Percentiles rank a stretch among this genome's conserved stretches.
Conservation (phyloP, 1,140 invertebrate genomes). For the Lepidurus couesii region DNA sequence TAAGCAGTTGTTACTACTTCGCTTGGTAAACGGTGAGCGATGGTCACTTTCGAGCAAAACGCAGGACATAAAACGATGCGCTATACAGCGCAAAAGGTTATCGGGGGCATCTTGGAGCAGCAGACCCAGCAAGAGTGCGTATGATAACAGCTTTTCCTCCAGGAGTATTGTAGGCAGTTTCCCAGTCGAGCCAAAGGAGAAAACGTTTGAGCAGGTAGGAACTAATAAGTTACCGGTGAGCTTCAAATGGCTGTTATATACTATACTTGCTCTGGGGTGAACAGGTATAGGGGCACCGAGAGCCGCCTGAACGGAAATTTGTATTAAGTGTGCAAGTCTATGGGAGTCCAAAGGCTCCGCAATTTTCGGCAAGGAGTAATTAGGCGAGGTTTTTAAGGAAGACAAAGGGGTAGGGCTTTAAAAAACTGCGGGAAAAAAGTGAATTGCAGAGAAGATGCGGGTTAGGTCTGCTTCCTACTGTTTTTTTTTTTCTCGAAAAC, state of each 20-base stretch:
- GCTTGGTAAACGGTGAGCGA: neutral
- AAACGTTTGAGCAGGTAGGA: neutral
- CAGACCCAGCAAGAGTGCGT: neutral
- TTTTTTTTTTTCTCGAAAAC: neutral
- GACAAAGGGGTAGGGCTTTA: neutral
- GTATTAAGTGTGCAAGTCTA: slow-evolving; percentile 1
- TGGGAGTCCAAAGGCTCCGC: slow-evolving; percentile 20
- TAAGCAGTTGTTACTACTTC: neutral
- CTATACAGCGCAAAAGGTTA: neutral
- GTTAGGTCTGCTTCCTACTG: slow-evolving; percentile 3
- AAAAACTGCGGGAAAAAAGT: neutral
- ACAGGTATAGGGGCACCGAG: neutral
- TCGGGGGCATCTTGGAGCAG: slow-evolving; percentile 9
- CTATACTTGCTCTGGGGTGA: neutral
- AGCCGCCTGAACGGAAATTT: neutral
- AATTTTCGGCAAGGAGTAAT: slow-evolving; percentile 9
- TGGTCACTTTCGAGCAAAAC: slow-evolving; percentile 8
- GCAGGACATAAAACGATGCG: slow-evolving; percentile 13
- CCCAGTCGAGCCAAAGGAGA: neutral
- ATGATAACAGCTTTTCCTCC: neutral
- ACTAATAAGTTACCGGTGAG: slow-evolving; percentile 4
- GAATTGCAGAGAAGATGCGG: neutral
- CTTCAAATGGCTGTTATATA: slow-evolving; percentile 9
- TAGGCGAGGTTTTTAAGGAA: neutral
- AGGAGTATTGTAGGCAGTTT: neutral